Conservation (phyloP, 2,113 vertebrate species). For the Aptenodytes patagonicus region DNA sequence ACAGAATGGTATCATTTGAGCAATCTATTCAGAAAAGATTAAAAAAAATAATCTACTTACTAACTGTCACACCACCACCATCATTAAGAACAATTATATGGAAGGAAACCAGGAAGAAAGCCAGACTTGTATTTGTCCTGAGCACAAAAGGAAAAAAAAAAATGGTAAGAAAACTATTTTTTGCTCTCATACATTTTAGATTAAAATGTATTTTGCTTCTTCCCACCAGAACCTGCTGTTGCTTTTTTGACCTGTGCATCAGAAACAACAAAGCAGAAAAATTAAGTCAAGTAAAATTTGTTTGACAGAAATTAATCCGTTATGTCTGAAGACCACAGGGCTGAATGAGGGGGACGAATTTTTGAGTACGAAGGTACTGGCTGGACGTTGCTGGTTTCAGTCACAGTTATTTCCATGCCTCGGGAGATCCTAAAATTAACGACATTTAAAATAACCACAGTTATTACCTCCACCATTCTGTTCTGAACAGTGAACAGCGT, state of each 20-base stretch:
- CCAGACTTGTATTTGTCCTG: not conserved
- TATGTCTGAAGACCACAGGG: not conserved
- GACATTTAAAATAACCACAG: not conserved
- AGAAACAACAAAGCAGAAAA: not conserved
- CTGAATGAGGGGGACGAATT: not conserved
- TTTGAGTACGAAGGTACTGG: not conserved
- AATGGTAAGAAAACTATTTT: not conserved
- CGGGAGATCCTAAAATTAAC: not conserved
- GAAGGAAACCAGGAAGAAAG: conserved; percentile 26
- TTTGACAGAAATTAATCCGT: not conserved
- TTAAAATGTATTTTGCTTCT: not conserved
- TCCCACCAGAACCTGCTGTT: not conserved
- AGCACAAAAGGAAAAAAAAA: not conserved
- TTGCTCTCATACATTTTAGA: not conserved
- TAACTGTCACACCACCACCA: not conserved
- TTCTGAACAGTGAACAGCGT: not conserved
- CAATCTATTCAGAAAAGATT: not conserved
- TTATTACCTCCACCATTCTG: not conserved
- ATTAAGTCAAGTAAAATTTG: not conserved
- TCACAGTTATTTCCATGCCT: not conserved
- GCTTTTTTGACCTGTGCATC: not conserved
- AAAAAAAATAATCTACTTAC: not conserved
- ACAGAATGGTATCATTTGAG: not conserved
- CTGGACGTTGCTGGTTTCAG: not conserved
- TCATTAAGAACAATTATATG: not conserved